Conservation (phyloP, 1,140 invertebrate genomes). For the Hyposmocoma kahamanoa region DNA sequence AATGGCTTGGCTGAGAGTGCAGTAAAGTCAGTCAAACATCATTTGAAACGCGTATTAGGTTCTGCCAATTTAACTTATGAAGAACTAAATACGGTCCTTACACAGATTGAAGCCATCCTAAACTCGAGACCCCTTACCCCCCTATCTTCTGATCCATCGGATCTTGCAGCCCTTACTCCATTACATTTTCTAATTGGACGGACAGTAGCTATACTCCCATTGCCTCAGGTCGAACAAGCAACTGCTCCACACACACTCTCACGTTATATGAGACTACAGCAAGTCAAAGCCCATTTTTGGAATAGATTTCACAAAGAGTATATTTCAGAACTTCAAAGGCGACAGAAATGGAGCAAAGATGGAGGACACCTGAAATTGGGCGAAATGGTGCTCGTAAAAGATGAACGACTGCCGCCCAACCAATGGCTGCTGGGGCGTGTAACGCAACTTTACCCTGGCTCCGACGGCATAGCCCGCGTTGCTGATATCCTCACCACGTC, state of each 20-base stretch:
- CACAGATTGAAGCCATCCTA: conserved; percentile 16
- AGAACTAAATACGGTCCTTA: conserved; percentile 11
- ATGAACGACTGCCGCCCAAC: conserved; percentile 20
- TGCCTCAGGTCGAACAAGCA: background rate
- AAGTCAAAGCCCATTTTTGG: conserved; percentile 22
- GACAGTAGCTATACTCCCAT: background rate
- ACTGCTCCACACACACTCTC: background rate
- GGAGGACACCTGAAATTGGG: background rate
- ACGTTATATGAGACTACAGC: background rate
- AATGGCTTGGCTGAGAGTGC: conserved; percentile 33
- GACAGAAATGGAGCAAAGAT: conserved; percentile 12
- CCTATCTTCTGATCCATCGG: background rate
- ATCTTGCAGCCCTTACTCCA: conserved; percentile 27
- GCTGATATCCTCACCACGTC: conserved; percentile 10
- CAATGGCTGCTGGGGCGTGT: conserved; percentile 37
- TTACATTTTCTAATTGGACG: conserved; percentile 27
- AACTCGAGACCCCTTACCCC: conserved; percentile 14
- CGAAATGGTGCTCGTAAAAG: conserved; percentile 13
- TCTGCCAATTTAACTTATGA: conserved; percentile 9
- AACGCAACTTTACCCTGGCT: conserved; percentile 22
- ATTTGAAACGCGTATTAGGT: conserved; percentile 19
- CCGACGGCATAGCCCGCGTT: conserved; percentile 33
- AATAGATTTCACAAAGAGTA: conserved; percentile 22
- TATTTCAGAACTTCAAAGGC: conserved; percentile 7
- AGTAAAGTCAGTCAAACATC: conserved; percentile 23